Percentiles rank a stretch among this genome's conserved stretches.
These are phyloP conservation scores for Laupala kohalensis DNA, from an alignment of 1,140 invertebrate species.

Conservation along the genomic window DNA sequence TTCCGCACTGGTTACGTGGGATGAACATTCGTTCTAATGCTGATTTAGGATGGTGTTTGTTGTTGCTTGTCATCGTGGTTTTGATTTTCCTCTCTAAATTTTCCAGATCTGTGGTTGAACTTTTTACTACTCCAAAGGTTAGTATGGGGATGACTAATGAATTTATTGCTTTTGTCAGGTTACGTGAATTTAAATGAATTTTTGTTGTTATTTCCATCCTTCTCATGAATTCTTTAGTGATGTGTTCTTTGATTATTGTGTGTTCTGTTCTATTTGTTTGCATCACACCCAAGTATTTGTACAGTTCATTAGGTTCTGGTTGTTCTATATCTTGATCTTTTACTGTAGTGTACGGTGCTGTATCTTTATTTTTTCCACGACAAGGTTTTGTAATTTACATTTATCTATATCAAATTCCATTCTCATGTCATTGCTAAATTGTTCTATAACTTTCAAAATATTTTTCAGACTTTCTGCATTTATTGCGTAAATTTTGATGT, in stretches of 20 bases:
- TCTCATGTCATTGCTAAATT: background rate
- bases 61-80: background rate
- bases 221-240: background rate
- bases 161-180: background rate
- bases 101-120: background rate
- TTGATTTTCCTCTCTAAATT: background rate
- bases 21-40: too few relatives aligned
- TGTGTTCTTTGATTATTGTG: background rate
- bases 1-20: background rate
- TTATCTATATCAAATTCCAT: background rate
- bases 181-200: background rate
- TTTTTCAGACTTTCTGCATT: background rate
- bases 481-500: background rate
- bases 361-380: background rate
- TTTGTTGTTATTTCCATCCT: background rate
- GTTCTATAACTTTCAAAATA: background rate
- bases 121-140: background rate
- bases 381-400: background rate
- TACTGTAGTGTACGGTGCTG: too few relatives aligned
- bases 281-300: background rate
- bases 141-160: too few relatives aligned
- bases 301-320: background rate
- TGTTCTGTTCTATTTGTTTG: background rate
- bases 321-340: too few relatives aligned
- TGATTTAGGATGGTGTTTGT: background rate